Evolutionary conservation across 2,888 invertebrate genomes (phyloP), one percentile per base, ranked within the genome.

Genomic region (Trichogramma evanescens): DNA sequence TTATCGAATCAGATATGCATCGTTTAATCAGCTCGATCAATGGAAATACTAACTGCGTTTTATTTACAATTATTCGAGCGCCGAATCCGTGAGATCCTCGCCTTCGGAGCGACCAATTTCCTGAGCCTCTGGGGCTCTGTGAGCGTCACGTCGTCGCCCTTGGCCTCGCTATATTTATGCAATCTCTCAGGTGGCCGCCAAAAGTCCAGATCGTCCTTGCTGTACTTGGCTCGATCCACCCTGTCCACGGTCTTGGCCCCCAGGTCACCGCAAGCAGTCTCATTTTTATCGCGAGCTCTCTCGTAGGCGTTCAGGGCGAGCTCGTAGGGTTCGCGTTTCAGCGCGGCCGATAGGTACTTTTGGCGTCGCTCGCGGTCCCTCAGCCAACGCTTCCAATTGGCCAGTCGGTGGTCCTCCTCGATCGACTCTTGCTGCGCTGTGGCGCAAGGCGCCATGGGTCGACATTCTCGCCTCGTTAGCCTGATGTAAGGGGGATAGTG

Each of bases 371-470:
- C 48, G 0, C 69, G 69, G 39, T 68, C 65, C 1, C 38, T 38
- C 9, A 72, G 54, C 75, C 73, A 74, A 54, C 59, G 67, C 44
- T 59, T 67, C 73, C 74, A 75, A 48, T 74, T 75, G 1, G 48
- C 42, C 13, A 74, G 50, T 2, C 70, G 68, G 41, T 51, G 62
- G 51, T 74, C 74, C 53, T 74, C 71, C 1, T 45, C 6, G 3
- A 58, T 5, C 3, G 48, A 38, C 6, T 50, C 38, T 4, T 65
- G 55, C 5, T 44, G 13, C 3, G 5, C 10, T 6, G 38, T 10
- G 10, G 8, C 6, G 13, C 13, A 39, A 3, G n/a, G 26, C 5
- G 6, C n/a, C 9, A 49, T 41, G 3, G 44, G 51, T 26, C 26
- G 26, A 26, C 26, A 26, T 26, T 26, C 26, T 26, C 26, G 26